Base-by-base conservation (phyloP, 2,797 vertebrate genomes). In the Liparis tanakae region DNA sequence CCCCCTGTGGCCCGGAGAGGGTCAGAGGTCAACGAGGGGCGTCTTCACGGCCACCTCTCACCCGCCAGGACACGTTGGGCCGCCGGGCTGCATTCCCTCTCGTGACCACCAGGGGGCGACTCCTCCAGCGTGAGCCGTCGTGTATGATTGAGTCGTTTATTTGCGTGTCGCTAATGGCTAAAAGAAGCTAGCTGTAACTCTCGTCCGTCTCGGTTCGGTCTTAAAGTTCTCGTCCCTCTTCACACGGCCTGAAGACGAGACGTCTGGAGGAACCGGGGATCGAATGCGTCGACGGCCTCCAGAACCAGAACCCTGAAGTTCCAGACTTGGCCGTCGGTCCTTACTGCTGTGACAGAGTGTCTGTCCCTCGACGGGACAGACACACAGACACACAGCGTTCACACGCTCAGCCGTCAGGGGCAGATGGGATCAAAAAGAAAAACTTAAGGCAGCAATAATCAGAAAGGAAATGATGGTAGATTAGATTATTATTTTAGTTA, bases 21-120 rank as follows among this genome's bases (percentile, higher is more conserved):
- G 78, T 90, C 82, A 89, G 72, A 84, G 84, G 85, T 90, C 80
- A 76, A 61, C 44, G 55, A 76, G 66, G 72, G 67, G 59, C 72
- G 25, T 76, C 72, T 18, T 18, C 57, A 67, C 9, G 18, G 58
- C 76, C 73, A 41, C 58, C 59, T 62, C 75, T 36, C 72, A 48
- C 46, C 67, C 34, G 61, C 72, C 84, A n/a, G n/a, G n/a, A 18
- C 20, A 46, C 10, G 66, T 53, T 37, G 17, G 59, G 48, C 53
- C 46, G 62, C 41, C 50, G 0, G 10, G 55, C 39, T 41, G 10
- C 39, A 41, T 13, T 41, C 39, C 12, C 39, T 41, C 39, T 12
- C 10, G 2, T 41, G 39, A 12, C 39, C 39, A 41, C 10, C 39
- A 41, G 39, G 39, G 37, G 39, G 10, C 9, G 39, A 41, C 39